Conservation (phyloP, 2,113 vertebrate genomes). For the Balaenoptera acutorostrata region DNA sequence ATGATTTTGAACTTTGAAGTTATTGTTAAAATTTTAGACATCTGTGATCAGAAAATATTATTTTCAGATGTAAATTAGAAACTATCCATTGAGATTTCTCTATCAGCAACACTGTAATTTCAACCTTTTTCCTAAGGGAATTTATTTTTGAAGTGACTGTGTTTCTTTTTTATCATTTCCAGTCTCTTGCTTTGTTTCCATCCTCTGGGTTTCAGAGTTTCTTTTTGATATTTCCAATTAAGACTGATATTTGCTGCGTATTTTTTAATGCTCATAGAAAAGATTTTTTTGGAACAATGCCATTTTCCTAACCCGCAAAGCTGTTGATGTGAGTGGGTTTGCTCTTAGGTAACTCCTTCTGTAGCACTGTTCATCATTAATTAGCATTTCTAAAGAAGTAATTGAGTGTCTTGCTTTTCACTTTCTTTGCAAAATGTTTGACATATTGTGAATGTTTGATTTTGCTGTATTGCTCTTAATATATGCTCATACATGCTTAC, state of each 20-base stretch:
- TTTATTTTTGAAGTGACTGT: background rate
- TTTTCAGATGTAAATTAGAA: conserved; percentile 33
- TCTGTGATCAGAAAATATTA: background rate
- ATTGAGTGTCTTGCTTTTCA: conserved; percentile 29
- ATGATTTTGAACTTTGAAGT: background rate
- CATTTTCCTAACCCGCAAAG: conserved; percentile 26
- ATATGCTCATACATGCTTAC: conserved; percentile 36
- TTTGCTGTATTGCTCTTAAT: conserved; percentile 48
- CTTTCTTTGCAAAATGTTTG: conserved; percentile 38
- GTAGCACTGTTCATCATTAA: conserved; percentile 22
- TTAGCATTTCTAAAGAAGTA: conserved; percentile 60
- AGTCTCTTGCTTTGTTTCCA: conserved; percentile 26
- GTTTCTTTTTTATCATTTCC: conserved; percentile 15
- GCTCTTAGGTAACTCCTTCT: conserved; percentile 30
- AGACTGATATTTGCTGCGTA: background rate
- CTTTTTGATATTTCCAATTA: conserved; percentile 54
- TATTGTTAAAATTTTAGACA: background rate
- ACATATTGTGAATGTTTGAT: conserved; percentile 41
- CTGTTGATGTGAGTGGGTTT: background rate
- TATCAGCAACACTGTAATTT: background rate
- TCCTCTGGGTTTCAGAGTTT: conserved; percentile 47
- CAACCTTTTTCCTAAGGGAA: background rate
- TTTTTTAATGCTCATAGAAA: background rate
- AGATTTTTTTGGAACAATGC: conserved; percentile 37
- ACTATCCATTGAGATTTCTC: conserved; percentile 1